Conservation (phyloP, 2,888 invertebrate genomes). For the Uloborus plumipes region DNA sequence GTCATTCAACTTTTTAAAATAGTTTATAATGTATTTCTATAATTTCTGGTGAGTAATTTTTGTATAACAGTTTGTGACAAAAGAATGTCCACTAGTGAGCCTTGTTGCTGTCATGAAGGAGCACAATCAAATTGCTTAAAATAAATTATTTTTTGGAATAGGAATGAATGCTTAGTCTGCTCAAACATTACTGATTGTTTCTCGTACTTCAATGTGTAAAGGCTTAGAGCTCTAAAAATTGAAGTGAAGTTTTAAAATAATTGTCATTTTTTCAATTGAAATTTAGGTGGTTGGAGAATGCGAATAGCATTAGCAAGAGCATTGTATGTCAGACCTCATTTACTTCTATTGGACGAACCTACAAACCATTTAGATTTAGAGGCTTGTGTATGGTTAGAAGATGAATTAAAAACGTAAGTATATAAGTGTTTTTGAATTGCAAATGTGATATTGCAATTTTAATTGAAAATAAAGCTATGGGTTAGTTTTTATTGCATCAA, state of each 20-base stretch:
- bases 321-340: conserved; percentile 74
- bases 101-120: too few species aligned
- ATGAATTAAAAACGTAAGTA: conserved; percentile 88
- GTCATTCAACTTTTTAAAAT: too few species aligned
- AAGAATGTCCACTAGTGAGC: too few species aligned
- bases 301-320: conserved; percentile 76
- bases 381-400: conserved; percentile 99
- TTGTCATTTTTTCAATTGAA: not conserved
- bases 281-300: conserved; percentile 77
- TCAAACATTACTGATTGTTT: not conserved
- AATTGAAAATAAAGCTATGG: too few species aligned
- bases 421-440: not conserved
- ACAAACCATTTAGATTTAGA: conserved; percentile 81
- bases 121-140: too few species aligned
- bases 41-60: too few species aligned
- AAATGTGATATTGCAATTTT: too few species aligned
- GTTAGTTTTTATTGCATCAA: too few species aligned
- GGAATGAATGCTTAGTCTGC: not conserved
- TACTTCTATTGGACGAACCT: conserved; percentile 77
- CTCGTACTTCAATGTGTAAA: not conserved
- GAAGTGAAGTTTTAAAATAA: not conserved
- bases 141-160: not conserved
- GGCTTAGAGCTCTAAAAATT: too few species aligned
- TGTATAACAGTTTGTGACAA: too few species aligned
- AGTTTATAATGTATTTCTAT: too few species aligned